A percentile compares a stretch with the other conserved stretches of the same genome.
Evolutionary conservation across 2,113 vertebrate genomes (phyloP).

Genomic region (Plecotus auritus): DNA sequence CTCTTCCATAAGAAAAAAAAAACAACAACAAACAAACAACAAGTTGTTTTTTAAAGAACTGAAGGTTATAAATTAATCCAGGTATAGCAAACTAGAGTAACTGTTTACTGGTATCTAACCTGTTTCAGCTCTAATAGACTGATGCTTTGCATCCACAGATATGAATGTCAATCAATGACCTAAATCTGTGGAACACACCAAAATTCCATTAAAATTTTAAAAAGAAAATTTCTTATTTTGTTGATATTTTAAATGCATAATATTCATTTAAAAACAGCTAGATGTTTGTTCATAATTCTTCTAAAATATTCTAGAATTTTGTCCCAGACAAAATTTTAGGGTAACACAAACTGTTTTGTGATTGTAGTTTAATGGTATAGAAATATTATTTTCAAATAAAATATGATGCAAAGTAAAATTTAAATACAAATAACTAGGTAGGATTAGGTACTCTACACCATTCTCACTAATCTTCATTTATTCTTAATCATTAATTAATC

Average conservation of each 20-base stretch:
- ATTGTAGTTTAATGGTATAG: neutral
- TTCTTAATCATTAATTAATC: slow-evolving; percentile 28
- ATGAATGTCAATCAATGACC: neutral
- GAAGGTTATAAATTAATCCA: neutral
- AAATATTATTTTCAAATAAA: neutral
- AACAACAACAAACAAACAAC: neutral
- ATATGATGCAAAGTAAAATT: neutral
- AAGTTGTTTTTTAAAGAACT: neutral
- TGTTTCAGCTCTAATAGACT: neutral
- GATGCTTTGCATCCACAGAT: neutral
- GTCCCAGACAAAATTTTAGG: neutral
- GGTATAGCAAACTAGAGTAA: neutral
- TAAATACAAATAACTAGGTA: neutral
- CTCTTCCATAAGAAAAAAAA: neutral
- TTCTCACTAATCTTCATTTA: neutral
- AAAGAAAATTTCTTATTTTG: neutral
- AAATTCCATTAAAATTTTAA: neutral
- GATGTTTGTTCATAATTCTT: neutral
- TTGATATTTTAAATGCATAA: neutral
- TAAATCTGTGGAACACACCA: neutral
- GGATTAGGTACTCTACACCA: neutral
- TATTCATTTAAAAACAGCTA: neutral
- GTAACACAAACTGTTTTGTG: neutral
- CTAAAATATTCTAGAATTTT: neutral
- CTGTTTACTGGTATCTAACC: neutral